Evolutionary conservation across 2,888 invertebrate genomes (phyloP), one percentile per base, ranked within the genome.

Genomic region (Litoditis marina): DNA sequence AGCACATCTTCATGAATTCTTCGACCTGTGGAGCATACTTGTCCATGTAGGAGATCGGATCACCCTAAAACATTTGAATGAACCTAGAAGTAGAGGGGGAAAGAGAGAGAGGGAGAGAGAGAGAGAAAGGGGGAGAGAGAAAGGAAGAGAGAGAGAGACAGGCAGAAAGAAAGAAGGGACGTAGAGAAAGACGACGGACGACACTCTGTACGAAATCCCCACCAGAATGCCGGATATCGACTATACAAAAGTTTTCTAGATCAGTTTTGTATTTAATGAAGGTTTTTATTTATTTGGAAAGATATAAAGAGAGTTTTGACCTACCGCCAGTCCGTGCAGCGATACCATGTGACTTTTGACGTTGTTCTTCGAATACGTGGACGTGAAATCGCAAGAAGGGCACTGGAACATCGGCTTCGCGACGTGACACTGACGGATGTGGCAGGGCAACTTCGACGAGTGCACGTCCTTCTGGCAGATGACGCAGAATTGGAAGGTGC

Each of bases 271-370:
- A n/a, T n/a, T n/a, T n/a, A n/a, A n/a, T n/a, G n/a, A n/a, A n/a
- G n/a, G n/a, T n/a, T 7, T 27, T 39, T 2, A 66, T 25, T 47
- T 22, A 3, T 19, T n/a, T 27, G 25, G 31, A 47, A 19, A 25
- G 16, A 16, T 25, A 55, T 6, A 6, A 25, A 55, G 22, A 7
- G 25, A 53, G 16, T 16, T 16, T 19, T n/a, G 22, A 56, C 68
- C 60, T 55, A 78, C 78, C 49, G 81, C 79, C 36, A 81, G 60
- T 57, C 78, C 79, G 61, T 81, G 81, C 46, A 81, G 72, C 16
- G 81, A 82, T 30, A 81, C 81, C 81, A 81, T 81, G 63, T 81
- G 81, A 68, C 74, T 74, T 52, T 81, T 81, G 49, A 82, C 81
- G 63, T 82, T 81, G 70, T 81, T 81, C 61, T 81, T 81, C 51